Evolutionary conservation across 1,140 invertebrate species (phyloP).

Genomic region (Megathymus violae): DNA sequence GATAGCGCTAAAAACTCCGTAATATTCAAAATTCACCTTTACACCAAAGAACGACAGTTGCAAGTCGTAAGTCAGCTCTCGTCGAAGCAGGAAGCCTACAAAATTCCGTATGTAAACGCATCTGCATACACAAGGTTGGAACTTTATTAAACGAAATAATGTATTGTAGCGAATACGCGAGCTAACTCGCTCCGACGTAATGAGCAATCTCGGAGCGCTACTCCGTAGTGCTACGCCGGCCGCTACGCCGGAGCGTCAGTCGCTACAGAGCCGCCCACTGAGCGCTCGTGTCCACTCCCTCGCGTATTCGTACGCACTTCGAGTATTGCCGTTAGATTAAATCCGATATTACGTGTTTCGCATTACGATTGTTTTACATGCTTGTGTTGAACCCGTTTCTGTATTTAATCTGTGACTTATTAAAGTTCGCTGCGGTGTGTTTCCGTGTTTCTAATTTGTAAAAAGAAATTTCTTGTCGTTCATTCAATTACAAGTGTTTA

Average conservation of each 20-base stretch:
- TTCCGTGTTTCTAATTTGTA: slow-evolving; percentile 29
- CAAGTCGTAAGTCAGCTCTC: slow-evolving; percentile 20
- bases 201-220: slow-evolving; percentile 52
- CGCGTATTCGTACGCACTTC: too few species aligned
- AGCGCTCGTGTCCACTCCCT: slow-evolving; percentile 41
- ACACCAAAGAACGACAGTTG: slow-evolving; percentile 13
- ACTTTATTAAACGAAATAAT: slow-evolving; percentile 73
- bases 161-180: slow-evolving; percentile 57
- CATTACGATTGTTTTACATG: slow-evolving; percentile 27
- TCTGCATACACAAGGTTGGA: slow-evolving; percentile 49
- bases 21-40: background rate
- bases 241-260: slow-evolving; percentile 51
- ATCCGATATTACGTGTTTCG: slow-evolving; percentile 30
- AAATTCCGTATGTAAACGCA: slow-evolving; percentile 64
- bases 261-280: slow-evolving; percentile 37
- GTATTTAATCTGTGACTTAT: slow-evolving; percentile 21
- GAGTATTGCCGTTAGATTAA: slow-evolving; percentile 27
- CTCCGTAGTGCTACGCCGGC: slow-evolving; percentile 51
- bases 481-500: slow-evolving; percentile 44
- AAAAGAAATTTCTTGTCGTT: slow-evolving; percentile 26
- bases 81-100: slow-evolving; percentile 36
- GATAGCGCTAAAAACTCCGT: slow-evolving; percentile 2
- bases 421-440: slow-evolving; percentile 25
- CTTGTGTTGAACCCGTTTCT: slow-evolving; percentile 21
- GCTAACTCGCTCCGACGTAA: slow-evolving; percentile 48